Conservation (phyloP, 2,888 invertebrate species). For the Maniola hyperantus region DNA sequence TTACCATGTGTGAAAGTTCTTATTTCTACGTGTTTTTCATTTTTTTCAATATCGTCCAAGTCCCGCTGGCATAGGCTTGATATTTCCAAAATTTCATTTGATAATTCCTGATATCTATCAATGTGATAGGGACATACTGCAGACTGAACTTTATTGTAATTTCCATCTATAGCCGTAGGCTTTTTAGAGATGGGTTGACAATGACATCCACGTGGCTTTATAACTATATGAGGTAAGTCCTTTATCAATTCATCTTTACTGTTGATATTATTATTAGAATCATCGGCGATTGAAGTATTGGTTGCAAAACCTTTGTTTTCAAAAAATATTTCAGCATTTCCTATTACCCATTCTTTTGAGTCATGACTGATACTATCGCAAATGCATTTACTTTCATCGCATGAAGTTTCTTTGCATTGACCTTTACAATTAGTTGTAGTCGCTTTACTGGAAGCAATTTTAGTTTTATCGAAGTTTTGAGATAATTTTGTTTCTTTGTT, state of each 20-base stretch:
- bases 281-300: neutral
- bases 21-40: slow-evolving; percentile 13
- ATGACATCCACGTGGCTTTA: slow-evolving; percentile 45
- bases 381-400: slow-evolving; percentile 50
- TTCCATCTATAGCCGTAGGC: slow-evolving; percentile 40
- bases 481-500: slow-evolving; percentile 4
- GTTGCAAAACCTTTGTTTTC: slow-evolving; percentile 5
- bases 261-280: slow-evolving; percentile 3
- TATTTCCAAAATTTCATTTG: slow-evolving; percentile 50
- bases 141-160: slow-evolving; percentile 44
- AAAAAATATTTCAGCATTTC: slow-evolving; percentile 19
- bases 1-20: slow-evolving; percentile 12
- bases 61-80: slow-evolving; percentile 37
- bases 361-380: slow-evolving; percentile 45
- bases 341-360: slow-evolving; percentile 35
- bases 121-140: slow-evolving; percentile 45
- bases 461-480: slow-evolving; percentile 40
- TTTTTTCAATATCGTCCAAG: neutral
- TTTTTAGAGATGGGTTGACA: slow-evolving; percentile 33
- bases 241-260: slow-evolving; percentile 19
- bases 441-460: slow-evolving; percentile 46
- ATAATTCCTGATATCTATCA: slow-evolving; percentile 43
- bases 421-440: slow-evolving; percentile 52
- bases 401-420: slow-evolving; percentile 41
- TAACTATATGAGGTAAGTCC: slow-evolving; percentile 46